Base-by-base conservation (phyloP, 2,797 vertebrate genomes). In the Microhierax caerulescens region DNA sequence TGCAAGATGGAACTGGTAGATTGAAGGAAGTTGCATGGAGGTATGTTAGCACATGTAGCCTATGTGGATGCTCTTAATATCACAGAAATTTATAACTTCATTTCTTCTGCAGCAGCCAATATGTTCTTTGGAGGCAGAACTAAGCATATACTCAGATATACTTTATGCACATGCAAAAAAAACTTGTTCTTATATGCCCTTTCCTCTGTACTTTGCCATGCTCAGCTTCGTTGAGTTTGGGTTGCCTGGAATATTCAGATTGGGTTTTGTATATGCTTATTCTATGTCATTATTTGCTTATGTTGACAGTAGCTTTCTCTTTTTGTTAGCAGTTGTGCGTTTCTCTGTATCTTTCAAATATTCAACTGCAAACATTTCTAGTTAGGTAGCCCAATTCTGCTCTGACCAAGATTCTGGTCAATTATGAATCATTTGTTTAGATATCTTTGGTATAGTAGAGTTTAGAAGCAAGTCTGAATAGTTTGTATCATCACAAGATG, bases 161-260 rank as follows among this genome's bases (percentile, higher is more conserved):
- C 9, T 43, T 75, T 14, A 22, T n/a, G 15, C 54, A 50, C 67
- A 72, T 68, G 20, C 11, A 39, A 50, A 74, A 74, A 63, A 11
- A 1, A 3, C 11, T 74, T 57, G 37, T 34, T 63, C 43, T 23
- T 41, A 5, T 32, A n/a, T 19, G 27, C 32, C 0, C 0, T 43
- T 80, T 60, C 43, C 48, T 88, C 13, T 8, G 14, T 50, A 30
- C n/a, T 56, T 80, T 83, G 51, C 56, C 23, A 16, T 1, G 7
- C 27, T 84, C 32, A 41, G 36, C 39, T 82, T 14, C 22, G 50
- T 27, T 60, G 67, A 16, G 56, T 17, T 37, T 48, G 32, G 4
- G 6, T 56, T 70, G n/a, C 39, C 20, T 87, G 59, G 37, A 20
- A 5, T 11, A n/a, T 22, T 65, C 22, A 17, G 57, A 4, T 0